phyloP scores from a whole-genome alignment of 2,797 vertebrate genomes.

The Coregonus sp. region DNA sequence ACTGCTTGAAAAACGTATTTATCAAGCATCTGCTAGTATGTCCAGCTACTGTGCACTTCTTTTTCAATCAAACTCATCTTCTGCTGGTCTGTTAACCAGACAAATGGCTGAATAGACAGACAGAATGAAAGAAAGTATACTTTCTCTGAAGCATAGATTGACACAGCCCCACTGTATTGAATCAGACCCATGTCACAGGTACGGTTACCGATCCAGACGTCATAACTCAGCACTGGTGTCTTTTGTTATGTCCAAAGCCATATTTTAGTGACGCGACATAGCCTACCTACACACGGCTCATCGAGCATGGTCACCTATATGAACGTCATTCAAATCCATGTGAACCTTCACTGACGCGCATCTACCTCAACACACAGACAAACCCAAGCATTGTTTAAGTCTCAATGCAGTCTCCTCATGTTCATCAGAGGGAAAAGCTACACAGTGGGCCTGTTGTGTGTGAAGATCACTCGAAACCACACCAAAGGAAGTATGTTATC shows the following conservation, averaged over 20 bases:
- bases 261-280: background rate
- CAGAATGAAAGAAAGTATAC: background rate
- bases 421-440: background rate
- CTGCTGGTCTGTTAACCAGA: background rate
- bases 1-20: background rate
- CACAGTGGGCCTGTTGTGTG: slow-evolving; percentile 27
- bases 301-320: background rate
- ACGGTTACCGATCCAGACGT: background rate
- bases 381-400: slow-evolving; percentile 33
- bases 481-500: slow-evolving; percentile 6
- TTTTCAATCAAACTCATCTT: background rate
- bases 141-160: background rate
- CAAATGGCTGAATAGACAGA: background rate
- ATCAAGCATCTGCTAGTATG: background rate
- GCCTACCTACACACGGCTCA: background rate
- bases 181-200: background rate
- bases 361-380: slow-evolving; percentile 34
- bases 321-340: slow-evolving; percentile 21
- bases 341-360: slow-evolving; percentile 10
- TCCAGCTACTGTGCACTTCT: background rate
- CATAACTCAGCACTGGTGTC: no score
- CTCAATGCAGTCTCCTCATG: background rate
- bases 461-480: slow-evolving; percentile 13
- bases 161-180: slow-evolving; percentile 2
- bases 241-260: background rate